These are phyloP conservation scores for Myripristis jacobus DNA, from an alignment of 2,797 vertebrate species.

Conservation along the genomic window DNA sequence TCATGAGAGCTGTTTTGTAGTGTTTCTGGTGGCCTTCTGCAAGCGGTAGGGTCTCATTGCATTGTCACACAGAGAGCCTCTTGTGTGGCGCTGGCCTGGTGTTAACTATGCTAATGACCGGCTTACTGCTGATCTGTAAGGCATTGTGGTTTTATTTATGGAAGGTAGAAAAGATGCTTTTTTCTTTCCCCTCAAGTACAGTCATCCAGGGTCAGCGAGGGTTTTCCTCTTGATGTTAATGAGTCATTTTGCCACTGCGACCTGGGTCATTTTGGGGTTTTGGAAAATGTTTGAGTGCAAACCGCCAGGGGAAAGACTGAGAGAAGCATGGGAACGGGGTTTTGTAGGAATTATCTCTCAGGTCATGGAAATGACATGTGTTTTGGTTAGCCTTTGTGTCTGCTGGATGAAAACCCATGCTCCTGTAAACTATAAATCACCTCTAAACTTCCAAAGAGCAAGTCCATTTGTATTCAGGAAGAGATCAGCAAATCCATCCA, in stretches of 20 bases:
- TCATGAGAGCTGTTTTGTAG: slow-evolving; percentile 67
- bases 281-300: slow-evolving; percentile 40
- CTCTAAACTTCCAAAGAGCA: background rate
- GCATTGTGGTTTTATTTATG: slow-evolving; percentile 64
- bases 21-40: slow-evolving; percentile 76
- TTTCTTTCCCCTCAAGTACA: slow-evolving; percentile 32
- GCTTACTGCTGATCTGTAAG: slow-evolving; percentile 68
- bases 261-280: slow-evolving; percentile 46
- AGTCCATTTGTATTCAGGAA: too few relatives aligned
- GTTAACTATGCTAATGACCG: slow-evolving; percentile 79
- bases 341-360: slow-evolving; percentile 31
- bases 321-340: slow-evolving; percentile 31
- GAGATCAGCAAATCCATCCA: background rate
- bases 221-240: slow-evolving; percentile 37
- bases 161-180: slow-evolving; percentile 43
- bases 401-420: background rate
- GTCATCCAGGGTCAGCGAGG: slow-evolving; percentile 28
- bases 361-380: slow-evolving; percentile 11
- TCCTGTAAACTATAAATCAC: background rate
- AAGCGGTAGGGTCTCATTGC: slow-evolving; percentile 71
- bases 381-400: slow-evolving; percentile 25
- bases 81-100: slow-evolving; percentile 74
- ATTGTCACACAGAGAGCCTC: slow-evolving; percentile 73
- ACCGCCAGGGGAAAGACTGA: slow-evolving; percentile 10
- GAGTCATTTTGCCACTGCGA: slow-evolving; percentile 43